A percentile compares a stretch with the other conserved stretches of the same genome.
Evolutionary conservation across 2,888 invertebrate species (phyloP).

Genomic region (Mythimna vitellina): DNA sequence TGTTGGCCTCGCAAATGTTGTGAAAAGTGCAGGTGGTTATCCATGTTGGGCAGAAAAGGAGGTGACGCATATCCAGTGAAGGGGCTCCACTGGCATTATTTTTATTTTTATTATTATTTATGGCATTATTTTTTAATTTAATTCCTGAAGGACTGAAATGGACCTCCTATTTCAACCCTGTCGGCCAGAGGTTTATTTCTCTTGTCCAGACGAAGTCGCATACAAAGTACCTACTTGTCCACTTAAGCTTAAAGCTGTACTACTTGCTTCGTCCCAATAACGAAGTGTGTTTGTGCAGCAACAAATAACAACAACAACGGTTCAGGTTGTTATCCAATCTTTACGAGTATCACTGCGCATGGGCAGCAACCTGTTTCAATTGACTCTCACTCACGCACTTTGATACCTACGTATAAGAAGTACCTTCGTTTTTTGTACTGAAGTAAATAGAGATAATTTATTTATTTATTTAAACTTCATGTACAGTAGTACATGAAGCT

Average conservation of each 20-base stretch:
- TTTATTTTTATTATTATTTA: too few species aligned
- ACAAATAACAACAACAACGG: slow-evolving; percentile 5
- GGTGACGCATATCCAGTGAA: too few species aligned
- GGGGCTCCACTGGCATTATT: too few species aligned
- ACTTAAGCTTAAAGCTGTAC: background rate
- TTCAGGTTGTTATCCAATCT: slow-evolving; percentile 40
- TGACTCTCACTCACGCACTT: slow-evolving; percentile 43
- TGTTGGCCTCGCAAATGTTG: too few species aligned
- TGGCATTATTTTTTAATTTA: too few species aligned
- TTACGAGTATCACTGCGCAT: slow-evolving; percentile 34
- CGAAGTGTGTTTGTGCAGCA: slow-evolving; percentile 3
- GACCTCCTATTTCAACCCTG: background rate
- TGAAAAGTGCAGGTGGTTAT: too few species aligned
- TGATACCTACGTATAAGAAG: background rate
- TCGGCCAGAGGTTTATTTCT: background rate
- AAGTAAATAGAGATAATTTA: background rate
- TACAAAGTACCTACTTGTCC: background rate
- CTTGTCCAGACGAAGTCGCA: background rate
- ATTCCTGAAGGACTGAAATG: too few species aligned
- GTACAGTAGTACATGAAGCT: too few species aligned
- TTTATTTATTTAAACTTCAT: too few species aligned
- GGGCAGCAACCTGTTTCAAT: slow-evolving; percentile 35
- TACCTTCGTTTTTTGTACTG: slow-evolving; percentile 1
- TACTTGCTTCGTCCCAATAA: slow-evolving; percentile 4
- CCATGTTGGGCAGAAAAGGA: too few species aligned